phyloP scores from a whole-genome alignment of 2,113 vertebrate species.

The Alaudala cheleensis region DNA sequence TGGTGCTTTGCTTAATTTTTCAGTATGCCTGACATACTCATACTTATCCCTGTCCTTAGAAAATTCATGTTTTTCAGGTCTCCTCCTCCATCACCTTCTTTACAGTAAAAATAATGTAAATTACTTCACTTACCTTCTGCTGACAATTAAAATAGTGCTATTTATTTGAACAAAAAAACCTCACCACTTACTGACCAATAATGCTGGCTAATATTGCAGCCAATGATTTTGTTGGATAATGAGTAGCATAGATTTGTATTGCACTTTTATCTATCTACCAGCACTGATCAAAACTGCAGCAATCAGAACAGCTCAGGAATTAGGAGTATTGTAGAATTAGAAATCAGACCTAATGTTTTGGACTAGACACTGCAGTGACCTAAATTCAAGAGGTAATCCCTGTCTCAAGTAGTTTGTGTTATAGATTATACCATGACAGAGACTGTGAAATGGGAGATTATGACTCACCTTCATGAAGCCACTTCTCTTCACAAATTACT shows the following conservation, averaged over 20 bases:
- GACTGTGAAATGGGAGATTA: neutral
- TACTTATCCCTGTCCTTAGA: neutral
- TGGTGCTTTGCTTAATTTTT: neutral
- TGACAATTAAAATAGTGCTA: neutral
- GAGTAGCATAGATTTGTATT: neutral
- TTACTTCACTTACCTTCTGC: neutral
- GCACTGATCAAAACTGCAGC: neutral
- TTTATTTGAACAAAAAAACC: neutral
- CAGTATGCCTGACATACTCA: neutral
- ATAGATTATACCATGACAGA: neutral
- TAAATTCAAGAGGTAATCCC: constrained; percentile 41
- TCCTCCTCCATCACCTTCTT: neutral
- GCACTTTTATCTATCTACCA: neutral
- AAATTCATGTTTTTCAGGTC: neutral
- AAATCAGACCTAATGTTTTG: neutral
- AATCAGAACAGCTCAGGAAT: neutral
- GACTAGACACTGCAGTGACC: neutral
- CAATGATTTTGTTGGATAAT: neutral
- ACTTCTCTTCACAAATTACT: constrained; percentile 43
- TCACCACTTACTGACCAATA: neutral
- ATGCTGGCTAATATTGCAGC: neutral
- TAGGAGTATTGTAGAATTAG: neutral
- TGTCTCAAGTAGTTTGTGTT: neutral
- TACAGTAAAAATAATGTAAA: neutral
- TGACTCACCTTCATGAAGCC: constrained; percentile 58